Evolutionary conservation across 2,797 vertebrate species (phyloP), one percentile per base, ranked within the genome.

Genomic region (Loris lydekkerianus): DNA sequence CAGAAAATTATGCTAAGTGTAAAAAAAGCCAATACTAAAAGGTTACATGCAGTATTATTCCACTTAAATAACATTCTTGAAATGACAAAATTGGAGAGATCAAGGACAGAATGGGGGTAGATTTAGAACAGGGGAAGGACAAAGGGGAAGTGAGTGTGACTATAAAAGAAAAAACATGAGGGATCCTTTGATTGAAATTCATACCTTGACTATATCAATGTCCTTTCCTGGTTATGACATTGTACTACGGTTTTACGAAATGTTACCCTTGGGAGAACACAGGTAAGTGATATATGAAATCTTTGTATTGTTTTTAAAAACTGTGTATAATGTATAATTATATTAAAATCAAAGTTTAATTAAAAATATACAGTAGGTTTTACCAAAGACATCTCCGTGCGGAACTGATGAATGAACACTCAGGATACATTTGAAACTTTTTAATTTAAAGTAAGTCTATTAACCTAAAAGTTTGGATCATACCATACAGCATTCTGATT

Each of bases 311-410:
- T 56, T 86, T 89, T 27, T 69, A 73, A 89, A 31, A 80, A 76
- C 56, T 70, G 20, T 53, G 77, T 40, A 40, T 11, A 49, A 96
- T 87, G 9, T 85, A 40, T 9, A 94, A 31, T 84, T 65, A 72
- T 88, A 25, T 96, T 17, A 77, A 77, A n/a, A 63, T 49, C 76
- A 80, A 90, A 53, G 7, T 43, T 72, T 81, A 92, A 80, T 86
- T 53, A 27, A 94, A 80, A 89, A 86, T 43, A 82, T 23, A 31
- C 13, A 56, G 20, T 43, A 75, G 29, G 5, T 2, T 91, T 83
- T 91, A 37, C 14, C 86, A 23, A 65, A 82, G 29, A 53, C 60
- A 88, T 40, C 18, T 61, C 53, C 70, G 17, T 91, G 23, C 21
- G 61, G 40, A 93, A 63, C 37, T 65, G 65, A 49, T 72, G 61